phyloP scores from a whole-genome alignment of 2,797 vertebrate species.

The Sebastiscus tertius region DNA sequence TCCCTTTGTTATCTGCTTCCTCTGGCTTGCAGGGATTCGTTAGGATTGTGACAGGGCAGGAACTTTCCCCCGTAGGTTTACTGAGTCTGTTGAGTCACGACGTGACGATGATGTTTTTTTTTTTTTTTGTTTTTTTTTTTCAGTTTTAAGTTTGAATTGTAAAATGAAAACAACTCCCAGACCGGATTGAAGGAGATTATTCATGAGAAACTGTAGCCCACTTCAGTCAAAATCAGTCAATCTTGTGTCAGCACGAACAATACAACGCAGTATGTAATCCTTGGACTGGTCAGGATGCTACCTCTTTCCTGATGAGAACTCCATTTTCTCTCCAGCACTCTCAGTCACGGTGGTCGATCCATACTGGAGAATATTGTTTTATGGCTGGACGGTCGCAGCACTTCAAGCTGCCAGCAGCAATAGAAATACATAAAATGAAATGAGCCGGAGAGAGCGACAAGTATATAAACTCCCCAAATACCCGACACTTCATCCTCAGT shows the following conservation, averaged over 20 bases:
- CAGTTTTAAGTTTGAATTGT: too few species aligned
- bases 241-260: background rate
- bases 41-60: background rate
- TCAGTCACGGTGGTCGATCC: conserved; percentile 41
- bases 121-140: background rate
- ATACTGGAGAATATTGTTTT: conserved; percentile 58
- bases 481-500: conserved; percentile 26
- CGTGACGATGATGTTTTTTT: background rate
- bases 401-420: conserved; percentile 58
- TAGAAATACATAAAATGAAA: conserved; percentile 71
- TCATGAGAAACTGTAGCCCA: background rate
- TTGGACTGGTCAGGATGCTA: background rate
- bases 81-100: background rate
- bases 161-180: too few species aligned
- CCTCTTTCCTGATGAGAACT: conserved; percentile 17
- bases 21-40: background rate
- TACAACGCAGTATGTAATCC: background rate
- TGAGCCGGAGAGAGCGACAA: conserved; percentile 64
- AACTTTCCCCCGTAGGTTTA: background rate
- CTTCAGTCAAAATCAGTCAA: background rate
- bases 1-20: background rate
- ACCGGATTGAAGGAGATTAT: conserved; percentile 1
- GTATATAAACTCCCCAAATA: conserved; percentile 60
- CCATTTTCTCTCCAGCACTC: conserved; percentile 44
- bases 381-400: conserved; percentile 38